Evolutionary conservation across 2,113 vertebrate genomes (phyloP), one percentile per base, ranked within the genome.

Genomic region (Theropithecus gelada): DNA sequence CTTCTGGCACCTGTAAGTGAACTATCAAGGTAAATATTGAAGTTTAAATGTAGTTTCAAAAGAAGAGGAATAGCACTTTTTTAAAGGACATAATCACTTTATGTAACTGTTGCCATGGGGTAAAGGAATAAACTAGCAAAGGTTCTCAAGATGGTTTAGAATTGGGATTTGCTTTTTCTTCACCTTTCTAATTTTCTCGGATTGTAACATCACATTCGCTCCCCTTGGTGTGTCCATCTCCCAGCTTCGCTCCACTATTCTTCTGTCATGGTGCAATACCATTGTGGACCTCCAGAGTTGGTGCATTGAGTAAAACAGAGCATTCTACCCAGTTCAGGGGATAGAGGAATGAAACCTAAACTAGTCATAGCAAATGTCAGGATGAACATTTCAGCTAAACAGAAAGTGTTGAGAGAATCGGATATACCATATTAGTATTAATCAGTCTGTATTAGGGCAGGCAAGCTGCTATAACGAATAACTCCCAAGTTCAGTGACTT

Each of bases 21-120:
- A 96, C 99, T 98, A 40, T 93, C 99, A 92, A 99, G 99, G 98
- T 99, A 99, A 99, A 88, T 82, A 87, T 97, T 96, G 91, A 57
- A 52, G 3, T 97, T 97, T 43, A 48, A 96, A 88, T 50, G 2
- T 5, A 82, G 35, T 94, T 89, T 80, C 83, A 75, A 97, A 76
- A 64, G 57, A 78, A 93, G 30, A 80, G 38, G 25, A 80, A 59
- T 20, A 52, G 38, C 5, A 27, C 61, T 27, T 89, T 84, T 88
- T 57, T 13, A 73, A 92, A 90, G 95, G 68, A 52, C 57, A 57
- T n/a, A 50, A 48, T 79, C 50, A 91, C 59, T 80, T 91, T 43
- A 35, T 50, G 18, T 88, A 91, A 78, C 35, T 48, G 30, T 81
- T 80, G 38, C 35, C 22, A 45, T 23, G n/a, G 52, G 61, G 52